A percentile compares a stretch with the other conserved stretches of the same genome.
phyloP scores from a whole-genome alignment of 1,140 invertebrate genomes.

The Brachionus plicatilis region DNA sequence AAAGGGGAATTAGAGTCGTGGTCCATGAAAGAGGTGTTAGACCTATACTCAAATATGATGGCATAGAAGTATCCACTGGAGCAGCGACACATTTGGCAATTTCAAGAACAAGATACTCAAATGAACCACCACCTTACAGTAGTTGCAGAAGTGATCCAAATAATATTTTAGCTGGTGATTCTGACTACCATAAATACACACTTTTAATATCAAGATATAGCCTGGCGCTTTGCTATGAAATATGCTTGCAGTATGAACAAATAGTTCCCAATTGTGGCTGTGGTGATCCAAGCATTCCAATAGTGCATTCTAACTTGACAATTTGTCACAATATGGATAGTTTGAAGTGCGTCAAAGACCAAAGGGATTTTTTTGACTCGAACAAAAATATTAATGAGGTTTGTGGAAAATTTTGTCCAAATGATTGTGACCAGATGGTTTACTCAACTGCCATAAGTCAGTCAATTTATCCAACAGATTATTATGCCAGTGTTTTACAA shows the following conservation, averaged over 20 bases:
- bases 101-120: conserved; percentile 5
- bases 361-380: neutral
- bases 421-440: neutral
- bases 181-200: neutral
- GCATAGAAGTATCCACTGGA: neutral
- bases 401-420: conserved; percentile 15
- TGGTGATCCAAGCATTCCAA: conserved; percentile 22
- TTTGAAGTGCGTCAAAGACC: neutral
- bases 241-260: conserved; percentile 14
- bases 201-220: neutral
- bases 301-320: neutral
- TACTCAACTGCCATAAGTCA: neutral
- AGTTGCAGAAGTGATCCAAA: neutral
- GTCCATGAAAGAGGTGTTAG: neutral
- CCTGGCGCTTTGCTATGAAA: neutral
- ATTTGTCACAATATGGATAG: neutral
- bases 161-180: neutral
- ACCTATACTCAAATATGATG: conserved; percentile 19
- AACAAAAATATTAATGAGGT: neutral
- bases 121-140: neutral
- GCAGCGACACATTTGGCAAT: neutral
- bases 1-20: neutral
- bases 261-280: conserved; percentile 25
- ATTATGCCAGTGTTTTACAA: neutral
- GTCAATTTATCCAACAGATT: conserved; percentile 20